Evolutionary conservation across 2,888 invertebrate genomes (phyloP), one percentile per base, ranked within the genome.

Genomic region (Poecilus cupreus): DNA sequence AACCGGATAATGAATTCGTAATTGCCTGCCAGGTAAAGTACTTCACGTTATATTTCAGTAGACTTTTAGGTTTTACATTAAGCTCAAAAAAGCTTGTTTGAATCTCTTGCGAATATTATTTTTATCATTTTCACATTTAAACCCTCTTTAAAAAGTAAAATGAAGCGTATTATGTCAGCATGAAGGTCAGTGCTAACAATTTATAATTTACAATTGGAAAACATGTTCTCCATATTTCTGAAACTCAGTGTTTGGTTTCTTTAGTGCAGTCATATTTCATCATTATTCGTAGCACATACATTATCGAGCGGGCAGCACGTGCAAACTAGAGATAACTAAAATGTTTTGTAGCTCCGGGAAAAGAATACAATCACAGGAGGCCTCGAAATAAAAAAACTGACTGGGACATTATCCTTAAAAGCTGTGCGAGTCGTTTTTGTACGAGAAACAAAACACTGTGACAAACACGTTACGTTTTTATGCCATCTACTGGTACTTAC

Each of bases 341-440:
- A 68, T 37, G 64, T 68, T 68, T 64, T 39, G n/a, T 18, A 68
- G 16, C 64, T 37, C 32, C 18, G 37, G 64, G n/a, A 43, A 68
- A 68, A 68, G 39, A 68, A 68, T 68, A 68, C 64, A 68, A 39
- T 68, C 64, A 37, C 64, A 13, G 64, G 18, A 39, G 64, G 64
- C 37, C 18, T 18, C 32, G 37, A 68, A 26, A 60, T 60, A 26
- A 60, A 64, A 68, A 51, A 60, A 60, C 60, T 26, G 26, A 68
- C 37, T 32, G 37, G 37, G 37, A 37, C 64, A 68, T 68, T 68
- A 68, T 68, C 64, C 64, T 68, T 68, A 68, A 68, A 68, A 68
- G 64, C 64, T 68, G 64, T 32, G 64, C 60, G 39, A 32, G 60
- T 26, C 13, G 32, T 13, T 18, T 68, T 68, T 68, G 64, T 68